These are phyloP conservation scores for Rhinolophus ferrumequinum DNA, from an alignment of 2,113 vertebrate genomes.

Conservation along the genomic window DNA sequence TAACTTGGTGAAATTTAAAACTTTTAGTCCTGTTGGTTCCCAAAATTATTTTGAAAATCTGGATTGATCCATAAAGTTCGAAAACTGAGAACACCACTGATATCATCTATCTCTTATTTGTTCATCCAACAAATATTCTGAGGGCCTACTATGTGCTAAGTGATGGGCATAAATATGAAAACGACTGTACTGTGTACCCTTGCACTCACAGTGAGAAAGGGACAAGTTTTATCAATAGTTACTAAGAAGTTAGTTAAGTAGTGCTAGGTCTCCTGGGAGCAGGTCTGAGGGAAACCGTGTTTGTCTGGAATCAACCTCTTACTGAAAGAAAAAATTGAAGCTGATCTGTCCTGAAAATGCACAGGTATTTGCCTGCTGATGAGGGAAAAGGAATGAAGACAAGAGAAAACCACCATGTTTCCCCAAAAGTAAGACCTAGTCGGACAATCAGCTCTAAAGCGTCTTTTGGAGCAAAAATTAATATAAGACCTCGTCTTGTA, in stretches of 20 bases:
- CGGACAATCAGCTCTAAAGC: too few species aligned
- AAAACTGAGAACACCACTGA: neutral
- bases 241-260: neutral
- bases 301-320: neutral
- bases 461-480: too few species aligned
- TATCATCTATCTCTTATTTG: neutral
- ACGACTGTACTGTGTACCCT: neutral
- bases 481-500: too few species aligned
- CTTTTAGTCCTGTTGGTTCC: neutral
- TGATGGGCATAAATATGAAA: neutral
- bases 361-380: neutral
- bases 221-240: neutral
- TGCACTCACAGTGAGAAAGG: neutral
- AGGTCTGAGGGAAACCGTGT: neutral
- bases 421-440: too few species aligned
- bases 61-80: neutral
- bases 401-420: neutral
- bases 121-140: constrained; percentile 8
- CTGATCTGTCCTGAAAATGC: neutral
- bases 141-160: neutral
- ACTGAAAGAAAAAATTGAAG: neutral
- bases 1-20: neutral
- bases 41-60: constrained; percentile 49
- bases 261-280: neutral
- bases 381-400: neutral